Evolutionary conservation across 2,888 invertebrate species (phyloP), one percentile per base, ranked within the genome.

Genomic region (Tyria jacobaeae): DNA sequence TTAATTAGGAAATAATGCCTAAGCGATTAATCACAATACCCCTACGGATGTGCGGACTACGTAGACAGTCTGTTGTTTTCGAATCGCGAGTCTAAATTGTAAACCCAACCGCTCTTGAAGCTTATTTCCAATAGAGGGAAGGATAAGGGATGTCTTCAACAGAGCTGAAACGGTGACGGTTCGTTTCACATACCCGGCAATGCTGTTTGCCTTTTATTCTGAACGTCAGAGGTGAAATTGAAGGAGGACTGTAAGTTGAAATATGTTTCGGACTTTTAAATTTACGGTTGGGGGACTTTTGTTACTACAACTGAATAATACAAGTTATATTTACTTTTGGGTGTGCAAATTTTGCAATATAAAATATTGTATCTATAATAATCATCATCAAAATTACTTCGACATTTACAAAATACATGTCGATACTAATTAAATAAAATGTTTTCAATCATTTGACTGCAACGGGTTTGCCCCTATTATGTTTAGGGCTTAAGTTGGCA

Each of bases 1-100:
- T 92, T 92, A 93, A 93, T 94, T 93, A 90, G 92, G 88, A 91
- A 94, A 91, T 93, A 93, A 93, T 92, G 89, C 89, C 84, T 84
- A 84, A 87, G 85, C 93, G 88, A 93, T 94, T 93, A 92, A 94
- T 94, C 92, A 93, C 90, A 85, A 87, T 85, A 81, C 85, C 87
- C 85, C 85, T 77, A 77, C 77, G 75, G 75, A 73, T 73, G 74
- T 80, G 67, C 71, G 61, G 77, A 70, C 73, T 78, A 68, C 70
- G 66, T 75, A 71, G 75, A 68, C 68, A 82, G 77, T 78, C 79
- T 82, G 83, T 85, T 86, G 83, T 87, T 82, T 83, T 71, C 62
- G 76, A 78, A 82, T 76, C 27, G 55, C 70, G 76, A 79, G 31
- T 37, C 71, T 56, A 76, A 78, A 82, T 76, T 74, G 77, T 70